phyloP scores from a whole-genome alignment of 2,888 invertebrate genomes.

The Lapara coniferarum region DNA sequence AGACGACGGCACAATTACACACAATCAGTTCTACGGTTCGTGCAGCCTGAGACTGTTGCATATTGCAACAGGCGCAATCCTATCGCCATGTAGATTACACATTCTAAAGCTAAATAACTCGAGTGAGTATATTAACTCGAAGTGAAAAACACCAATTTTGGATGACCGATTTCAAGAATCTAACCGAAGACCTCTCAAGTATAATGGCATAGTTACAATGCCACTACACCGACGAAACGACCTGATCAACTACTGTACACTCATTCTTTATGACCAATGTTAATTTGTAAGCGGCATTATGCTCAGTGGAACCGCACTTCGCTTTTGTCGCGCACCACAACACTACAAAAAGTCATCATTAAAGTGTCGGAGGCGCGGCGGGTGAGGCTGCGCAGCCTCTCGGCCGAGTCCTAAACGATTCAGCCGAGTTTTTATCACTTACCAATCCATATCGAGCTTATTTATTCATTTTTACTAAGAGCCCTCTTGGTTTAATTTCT shows the following conservation, averaged over 20 bases:
- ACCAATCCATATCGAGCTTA: conserved; percentile 74
- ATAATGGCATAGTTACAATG: too few species aligned
- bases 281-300: not conserved
- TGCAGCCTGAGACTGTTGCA: too few species aligned
- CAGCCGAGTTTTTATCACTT: conserved; percentile 76
- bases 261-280: not conserved
- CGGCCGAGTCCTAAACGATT: conserved; percentile 72
- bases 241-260: not conserved
- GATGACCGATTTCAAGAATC: too few species aligned
- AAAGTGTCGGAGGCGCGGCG: conserved; percentile 78
- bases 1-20: too few species aligned
- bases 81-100: too few species aligned
- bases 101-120: too few species aligned
- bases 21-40: too few species aligned
- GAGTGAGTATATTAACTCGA: too few species aligned
- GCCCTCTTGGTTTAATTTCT: conserved; percentile 52
- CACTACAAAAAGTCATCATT: conserved; percentile 80
- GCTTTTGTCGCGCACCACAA: conserved; percentile 48
- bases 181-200: too few species aligned
- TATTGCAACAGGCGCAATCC: too few species aligned
- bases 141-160: too few species aligned
- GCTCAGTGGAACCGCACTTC: not conserved
- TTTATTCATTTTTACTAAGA: conserved; percentile 71
- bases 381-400: conserved; percentile 67
- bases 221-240: too few species aligned